These are phyloP conservation scores for Cantharis rufa DNA, from an alignment of 2,888 invertebrate species.

Conservation along the genomic window DNA sequence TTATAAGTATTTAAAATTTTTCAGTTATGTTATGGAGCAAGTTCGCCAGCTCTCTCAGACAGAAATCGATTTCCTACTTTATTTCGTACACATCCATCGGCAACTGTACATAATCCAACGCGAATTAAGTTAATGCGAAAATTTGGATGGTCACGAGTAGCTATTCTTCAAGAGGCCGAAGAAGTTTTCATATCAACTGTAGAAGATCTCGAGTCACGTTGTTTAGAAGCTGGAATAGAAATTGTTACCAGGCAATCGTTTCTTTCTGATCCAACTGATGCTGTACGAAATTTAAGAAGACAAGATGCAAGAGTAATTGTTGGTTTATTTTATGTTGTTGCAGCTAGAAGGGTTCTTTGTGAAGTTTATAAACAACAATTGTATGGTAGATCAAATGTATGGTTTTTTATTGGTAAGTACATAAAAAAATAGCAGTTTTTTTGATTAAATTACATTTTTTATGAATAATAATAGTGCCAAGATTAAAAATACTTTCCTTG, in stretches of 20 bases:
- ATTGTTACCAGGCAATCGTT: slow-evolving; percentile 97
- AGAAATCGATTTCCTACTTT: slow-evolving; percentile 95
- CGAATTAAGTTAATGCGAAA: slow-evolving; percentile 95
- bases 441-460: neutral
- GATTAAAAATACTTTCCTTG: neutral
- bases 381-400: slow-evolving; percentile 95
- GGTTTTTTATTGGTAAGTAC: slow-evolving; percentile 92
- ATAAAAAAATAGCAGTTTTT: neutral
- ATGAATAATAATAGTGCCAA: neutral
- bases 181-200: slow-evolving; percentile 91
- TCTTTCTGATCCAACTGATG: slow-evolving; percentile 94
- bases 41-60: slow-evolving; percentile 97
- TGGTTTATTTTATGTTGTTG: slow-evolving; percentile 97
- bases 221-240: slow-evolving; percentile 90
- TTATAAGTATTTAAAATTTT: slow-evolving; percentile 34
- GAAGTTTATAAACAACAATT: slow-evolving; percentile 93
- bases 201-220: slow-evolving; percentile 93
- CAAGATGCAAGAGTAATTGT: slow-evolving; percentile 98
- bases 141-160: slow-evolving; percentile 96
- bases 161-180: slow-evolving; percentile 97
- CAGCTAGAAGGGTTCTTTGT: slow-evolving; percentile 94
- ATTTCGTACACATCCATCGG: slow-evolving; percentile 98
- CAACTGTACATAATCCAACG: slow-evolving; percentile 98
- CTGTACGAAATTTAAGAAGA: slow-evolving; percentile 89
- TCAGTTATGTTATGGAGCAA: slow-evolving; percentile 97